These are phyloP conservation scores for Mellilla xanthometata DNA, from an alignment of 2,888 invertebrate species.

Conservation along the genomic window DNA sequence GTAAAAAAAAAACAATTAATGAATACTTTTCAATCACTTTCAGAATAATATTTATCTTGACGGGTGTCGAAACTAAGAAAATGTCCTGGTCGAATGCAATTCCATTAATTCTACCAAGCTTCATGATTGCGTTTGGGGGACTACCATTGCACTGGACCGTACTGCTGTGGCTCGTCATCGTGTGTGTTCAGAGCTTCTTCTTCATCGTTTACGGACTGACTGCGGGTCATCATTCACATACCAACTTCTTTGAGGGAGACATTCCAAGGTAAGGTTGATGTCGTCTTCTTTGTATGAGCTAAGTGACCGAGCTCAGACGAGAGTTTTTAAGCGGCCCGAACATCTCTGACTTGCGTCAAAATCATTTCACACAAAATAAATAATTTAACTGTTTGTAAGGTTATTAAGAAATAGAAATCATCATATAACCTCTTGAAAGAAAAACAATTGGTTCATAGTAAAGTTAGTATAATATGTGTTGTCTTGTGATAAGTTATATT, in stretches of 20 bases:
- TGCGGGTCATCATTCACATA: slow-evolving; percentile 91
- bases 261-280: slow-evolving; percentile 82
- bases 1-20: too few species aligned
- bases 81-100: slow-evolving; percentile 49
- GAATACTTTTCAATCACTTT: slow-evolving; percentile 27
- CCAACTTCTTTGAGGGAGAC: slow-evolving; percentile 92
- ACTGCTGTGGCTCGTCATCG: slow-evolving; percentile 78
- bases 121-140: slow-evolving; percentile 67
- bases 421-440: too few species aligned
- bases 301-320: too few species aligned
- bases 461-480: too few species aligned
- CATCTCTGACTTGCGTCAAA: too few species aligned
- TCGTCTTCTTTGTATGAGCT: too few species aligned
- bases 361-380: too few species aligned
- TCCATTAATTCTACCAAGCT: slow-evolving; percentile 59
- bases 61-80: slow-evolving; percentile 48
- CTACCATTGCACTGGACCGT: slow-evolving; percentile 57
- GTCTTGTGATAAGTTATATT: too few species aligned
- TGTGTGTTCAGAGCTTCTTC: slow-evolving; percentile 80
- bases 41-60: slow-evolving; percentile 43
- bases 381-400: too few species aligned
- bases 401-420: too few species aligned
- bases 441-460: too few species aligned
- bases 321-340: too few species aligned
- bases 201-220: slow-evolving; percentile 87